Evolutionary conservation across 2,797 vertebrate species (phyloP).

Genomic region (Oreonectes daqikongensis): DNA sequence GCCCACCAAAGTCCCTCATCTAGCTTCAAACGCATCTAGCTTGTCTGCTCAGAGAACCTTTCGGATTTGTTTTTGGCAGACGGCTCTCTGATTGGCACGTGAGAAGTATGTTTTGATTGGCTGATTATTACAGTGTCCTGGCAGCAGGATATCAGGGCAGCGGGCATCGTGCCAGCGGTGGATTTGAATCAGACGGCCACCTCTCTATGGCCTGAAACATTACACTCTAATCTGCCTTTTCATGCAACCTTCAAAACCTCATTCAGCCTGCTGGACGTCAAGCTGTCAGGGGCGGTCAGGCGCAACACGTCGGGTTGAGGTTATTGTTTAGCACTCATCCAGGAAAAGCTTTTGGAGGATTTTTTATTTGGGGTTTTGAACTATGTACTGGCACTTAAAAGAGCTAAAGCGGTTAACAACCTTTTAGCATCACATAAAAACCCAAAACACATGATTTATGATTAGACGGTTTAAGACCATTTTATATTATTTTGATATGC

Average conservation of each 20-base stretch:
- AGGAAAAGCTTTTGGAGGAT: background rate
- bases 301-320: slow-evolving; percentile 7
- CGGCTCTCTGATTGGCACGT: slow-evolving; percentile 24
- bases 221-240: slow-evolving; percentile 60
- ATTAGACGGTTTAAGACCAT: too few relatives aligned
- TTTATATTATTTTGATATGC: too few relatives aligned
- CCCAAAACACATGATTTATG: too few relatives aligned
- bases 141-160: slow-evolving; percentile 29
- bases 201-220: slow-evolving; percentile 66
- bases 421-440: too few relatives aligned
- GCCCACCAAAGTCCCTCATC: background rate
- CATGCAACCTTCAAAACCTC: slow-evolving; percentile 40
- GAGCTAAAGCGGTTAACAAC: too few relatives aligned
- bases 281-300: slow-evolving; percentile 10
- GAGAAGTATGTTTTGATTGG: slow-evolving; percentile 28
- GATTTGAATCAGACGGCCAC: slow-evolving; percentile 70
- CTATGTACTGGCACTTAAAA: background rate
- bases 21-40: too few relatives aligned
- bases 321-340: slow-evolving; percentile 10
- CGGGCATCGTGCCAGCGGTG: slow-evolving; percentile 58
- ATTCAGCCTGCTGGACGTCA: slow-evolving; percentile 26
- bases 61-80: slow-evolving; percentile 27
- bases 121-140: slow-evolving; percentile 25
- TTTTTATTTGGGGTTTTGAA: background rate
- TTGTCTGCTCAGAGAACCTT: background rate